phyloP scores from a whole-genome alignment of 2,888 invertebrate genomes.

The Caenorhabditis angaria region DNA sequence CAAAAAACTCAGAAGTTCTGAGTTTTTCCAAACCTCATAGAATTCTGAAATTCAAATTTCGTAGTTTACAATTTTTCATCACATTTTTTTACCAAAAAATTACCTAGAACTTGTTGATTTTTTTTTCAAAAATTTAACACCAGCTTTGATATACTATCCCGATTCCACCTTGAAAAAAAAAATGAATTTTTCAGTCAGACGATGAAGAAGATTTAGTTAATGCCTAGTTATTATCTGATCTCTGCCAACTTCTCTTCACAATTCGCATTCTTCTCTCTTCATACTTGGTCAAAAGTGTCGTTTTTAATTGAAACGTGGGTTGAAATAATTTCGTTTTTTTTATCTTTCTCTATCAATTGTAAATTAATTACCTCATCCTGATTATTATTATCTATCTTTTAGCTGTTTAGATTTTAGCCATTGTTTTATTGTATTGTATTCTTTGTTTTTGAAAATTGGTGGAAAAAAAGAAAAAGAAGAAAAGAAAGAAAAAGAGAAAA shows the following conservation, averaged over 20 bases:
- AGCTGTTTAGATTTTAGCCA: slow-evolving; percentile 4
- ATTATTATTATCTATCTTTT: slow-evolving; percentile 8
- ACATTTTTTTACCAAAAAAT: no score
- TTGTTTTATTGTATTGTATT: slow-evolving; percentile 7
- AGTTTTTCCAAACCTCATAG: no score
- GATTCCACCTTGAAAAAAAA: neutral
- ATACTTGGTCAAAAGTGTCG: neutral
- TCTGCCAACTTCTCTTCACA: neutral
- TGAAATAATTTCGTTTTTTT: slow-evolving; percentile 18
- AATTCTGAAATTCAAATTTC: no score
- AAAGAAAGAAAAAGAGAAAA: slow-evolving; percentile 30
- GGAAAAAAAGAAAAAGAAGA: slow-evolving; percentile 12
- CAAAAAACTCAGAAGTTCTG: no score
- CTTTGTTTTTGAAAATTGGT: neutral
- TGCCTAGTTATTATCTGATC: slow-evolving; percentile 13
- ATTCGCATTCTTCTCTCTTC: slow-evolving; percentile 13
- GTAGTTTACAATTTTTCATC: no score
- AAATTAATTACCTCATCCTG: slow-evolving; percentile 18
- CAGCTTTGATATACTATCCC: no score
- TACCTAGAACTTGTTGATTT: no score
- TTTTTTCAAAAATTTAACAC: no score
- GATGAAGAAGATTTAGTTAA: slow-evolving; percentile 38
- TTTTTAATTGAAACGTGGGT: neutral
- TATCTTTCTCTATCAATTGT: slow-evolving; percentile 23
- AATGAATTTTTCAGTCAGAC: slow-evolving; percentile 33